Percentiles rank a stretch among this genome's conserved stretches.
Evolutionary conservation across 2,113 vertebrate genomes (phyloP).

Genomic region (Hippocampus abdominalis): DNA sequence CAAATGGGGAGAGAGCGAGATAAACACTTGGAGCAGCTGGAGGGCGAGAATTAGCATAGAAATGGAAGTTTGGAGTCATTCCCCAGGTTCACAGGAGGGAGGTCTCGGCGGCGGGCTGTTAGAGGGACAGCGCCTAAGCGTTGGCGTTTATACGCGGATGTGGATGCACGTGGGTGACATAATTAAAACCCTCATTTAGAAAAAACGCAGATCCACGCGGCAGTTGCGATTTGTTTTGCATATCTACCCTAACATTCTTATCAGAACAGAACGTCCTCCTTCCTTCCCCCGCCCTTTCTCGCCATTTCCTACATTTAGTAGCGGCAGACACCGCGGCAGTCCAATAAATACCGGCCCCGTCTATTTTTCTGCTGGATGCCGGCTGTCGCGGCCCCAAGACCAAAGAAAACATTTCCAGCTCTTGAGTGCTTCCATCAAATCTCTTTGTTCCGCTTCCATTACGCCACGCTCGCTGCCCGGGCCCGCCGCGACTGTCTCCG

Average conservation of each 20-base stretch:
- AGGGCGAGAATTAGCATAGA: conserved; percentile 69
- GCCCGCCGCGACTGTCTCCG: conserved; percentile 45
- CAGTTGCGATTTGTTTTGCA: conserved; percentile 3
- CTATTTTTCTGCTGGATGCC: conserved; percentile 48
- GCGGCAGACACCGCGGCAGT: conserved; percentile 42
- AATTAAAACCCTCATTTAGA: not conserved
- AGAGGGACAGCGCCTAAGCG: conserved; percentile 36
- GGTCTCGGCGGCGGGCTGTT: conserved; percentile 50
- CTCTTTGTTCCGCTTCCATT: conserved; percentile 62
- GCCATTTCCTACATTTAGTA: conserved; percentile 25
- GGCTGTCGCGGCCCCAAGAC: conserved; percentile 54
- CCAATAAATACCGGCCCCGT: conserved; percentile 58
- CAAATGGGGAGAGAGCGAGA: conserved; percentile 41
- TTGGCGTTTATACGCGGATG: not conserved
- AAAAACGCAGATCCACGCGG: not conserved
- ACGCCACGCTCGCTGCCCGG: conserved; percentile 51
- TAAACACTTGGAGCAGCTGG: conserved; percentile 65
- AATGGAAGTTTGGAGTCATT: conserved; percentile 70
- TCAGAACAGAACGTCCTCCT: conserved; percentile 9
- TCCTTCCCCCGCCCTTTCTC: conserved; percentile 8
- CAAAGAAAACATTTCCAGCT: conserved; percentile 55
- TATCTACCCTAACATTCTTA: conserved; percentile 2
- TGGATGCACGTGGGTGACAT: not conserved
- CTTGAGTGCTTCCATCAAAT: conserved; percentile 55
- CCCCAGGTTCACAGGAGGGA: conserved; percentile 66